phyloP scores from a whole-genome alignment of 2,888 invertebrate species.

The Adineta ricciae region DNA sequence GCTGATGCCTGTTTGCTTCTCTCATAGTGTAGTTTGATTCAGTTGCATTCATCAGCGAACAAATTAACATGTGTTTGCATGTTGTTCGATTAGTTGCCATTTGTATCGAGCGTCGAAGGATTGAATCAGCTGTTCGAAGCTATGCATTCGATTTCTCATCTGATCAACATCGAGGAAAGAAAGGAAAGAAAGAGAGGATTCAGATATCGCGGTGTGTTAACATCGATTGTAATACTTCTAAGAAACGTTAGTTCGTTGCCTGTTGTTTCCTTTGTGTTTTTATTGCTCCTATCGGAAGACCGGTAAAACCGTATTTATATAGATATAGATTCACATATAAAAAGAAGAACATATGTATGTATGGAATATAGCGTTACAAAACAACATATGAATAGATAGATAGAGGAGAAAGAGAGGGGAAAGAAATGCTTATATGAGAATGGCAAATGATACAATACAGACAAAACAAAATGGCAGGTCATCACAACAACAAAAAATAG shows the following conservation, averaged over 20 bases:
- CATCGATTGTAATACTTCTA: not conserved
- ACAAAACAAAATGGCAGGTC: not conserved
- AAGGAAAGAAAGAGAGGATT: not conserved
- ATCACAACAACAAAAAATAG: constrained; percentile 5
- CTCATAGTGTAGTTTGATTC: no score
- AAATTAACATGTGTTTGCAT: constrained; percentile 3
- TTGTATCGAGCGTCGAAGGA: no score
- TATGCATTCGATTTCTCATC: not conserved
- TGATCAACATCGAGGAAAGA: not conserved
- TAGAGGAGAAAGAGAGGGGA: not conserved
- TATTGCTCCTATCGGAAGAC: not conserved
- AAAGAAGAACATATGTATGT: not conserved
- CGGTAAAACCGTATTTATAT: not conserved
- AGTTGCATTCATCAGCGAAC: not conserved
- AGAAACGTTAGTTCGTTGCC: not conserved
- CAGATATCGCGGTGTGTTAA: not conserved
- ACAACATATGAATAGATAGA: not conserved
- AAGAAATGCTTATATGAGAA: not conserved
- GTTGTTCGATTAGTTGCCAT: not conserved
- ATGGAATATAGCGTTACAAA: not conserved
- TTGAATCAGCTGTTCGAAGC: not conserved
- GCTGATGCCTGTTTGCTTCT: no score
- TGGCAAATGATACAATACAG: constrained; percentile 1
- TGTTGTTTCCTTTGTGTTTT: not conserved
- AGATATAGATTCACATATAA: not conserved